Evolutionary conservation across 2,888 invertebrate species (phyloP), one percentile per base, ranked within the genome.

Genomic region (Drosophila lutescens): DNA sequence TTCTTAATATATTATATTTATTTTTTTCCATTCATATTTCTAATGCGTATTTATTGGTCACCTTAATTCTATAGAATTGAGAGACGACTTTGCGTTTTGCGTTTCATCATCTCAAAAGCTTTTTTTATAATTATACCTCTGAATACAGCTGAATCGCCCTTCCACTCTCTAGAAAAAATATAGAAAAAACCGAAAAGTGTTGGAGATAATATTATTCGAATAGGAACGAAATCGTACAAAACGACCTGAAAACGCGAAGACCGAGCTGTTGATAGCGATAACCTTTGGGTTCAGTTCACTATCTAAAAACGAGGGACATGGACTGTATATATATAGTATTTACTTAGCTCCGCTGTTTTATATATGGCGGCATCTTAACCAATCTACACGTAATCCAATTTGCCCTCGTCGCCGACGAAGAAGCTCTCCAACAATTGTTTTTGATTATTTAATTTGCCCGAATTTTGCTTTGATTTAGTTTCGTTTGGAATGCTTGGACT

Each of bases 391-490:
- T 85, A 85, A 79, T 85, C 79, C 82, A 80, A 80, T 81, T 82
- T 61, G 38, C 47, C 55, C 44, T 44, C 51, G 51, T 43, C 34
- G 49, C 49, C 49, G 49, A 34, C 44, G 20, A 41, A 58, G 30
- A 43, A 46, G 47, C 54, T 53, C 58, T 46, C 34, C 51, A 15
- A 54, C 86, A 86, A 78, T 82, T 84, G 73, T 81, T 77, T 79
- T 79, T 79, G 75, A 82, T 79, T 82, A 74, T 79, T 78, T 75
- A 73, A 79, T 85, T 79, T 82, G 72, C 67, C 73, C 63, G 70
- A 86, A 49, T 87, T 79, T 83, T 79, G 74, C 79, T 87, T 86
- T 83, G 81, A 86, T 86, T 83, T 84, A 75, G 79, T 79, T 26
- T 26, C 26, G 26, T 26, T 26, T 26, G 26, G 26, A n/a, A n/a